Conservation (phyloP, 2,888 invertebrate species). For the Drosophila parthenogenetica region DNA sequence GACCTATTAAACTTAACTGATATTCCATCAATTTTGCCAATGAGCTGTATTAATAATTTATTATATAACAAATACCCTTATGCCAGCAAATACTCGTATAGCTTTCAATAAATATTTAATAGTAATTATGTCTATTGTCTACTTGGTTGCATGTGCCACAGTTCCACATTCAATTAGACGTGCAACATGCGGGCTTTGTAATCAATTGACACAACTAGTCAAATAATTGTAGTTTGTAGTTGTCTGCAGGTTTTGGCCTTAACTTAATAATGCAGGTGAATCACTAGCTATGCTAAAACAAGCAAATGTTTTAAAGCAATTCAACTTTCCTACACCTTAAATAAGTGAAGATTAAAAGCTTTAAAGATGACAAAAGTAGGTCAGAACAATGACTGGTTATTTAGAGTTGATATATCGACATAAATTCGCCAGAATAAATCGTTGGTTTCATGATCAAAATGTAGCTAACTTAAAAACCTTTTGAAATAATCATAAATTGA, state of each 20-base stretch:
- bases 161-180: constrained; percentile 20
- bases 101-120: constrained; percentile 24
- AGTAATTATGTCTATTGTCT: constrained; percentile 19
- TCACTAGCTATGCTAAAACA: background rate
- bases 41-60: background rate
- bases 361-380: too few species aligned
- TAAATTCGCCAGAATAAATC: too few species aligned
- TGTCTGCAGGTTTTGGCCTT: constrained; percentile 3
- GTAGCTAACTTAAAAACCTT: background rate
- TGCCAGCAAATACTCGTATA: background rate
- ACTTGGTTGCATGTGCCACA: constrained; percentile 24
- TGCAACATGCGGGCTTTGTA: constrained; percentile 32
- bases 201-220: constrained; percentile 22
- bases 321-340: too few species aligned
- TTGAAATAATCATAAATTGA: background rate
- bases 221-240: constrained; percentile 15
- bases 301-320: background rate
- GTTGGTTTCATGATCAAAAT: too few species aligned
- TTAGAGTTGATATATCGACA: too few species aligned
- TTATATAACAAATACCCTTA: background rate
- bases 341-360: too few species aligned
- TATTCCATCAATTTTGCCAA: too few species aligned
- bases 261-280: constrained; percentile 29
- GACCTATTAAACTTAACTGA: too few species aligned
- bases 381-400: too few species aligned